phyloP scores from a whole-genome alignment of 1,140 invertebrate species.

The Ceratosolen solmsi region DNA sequence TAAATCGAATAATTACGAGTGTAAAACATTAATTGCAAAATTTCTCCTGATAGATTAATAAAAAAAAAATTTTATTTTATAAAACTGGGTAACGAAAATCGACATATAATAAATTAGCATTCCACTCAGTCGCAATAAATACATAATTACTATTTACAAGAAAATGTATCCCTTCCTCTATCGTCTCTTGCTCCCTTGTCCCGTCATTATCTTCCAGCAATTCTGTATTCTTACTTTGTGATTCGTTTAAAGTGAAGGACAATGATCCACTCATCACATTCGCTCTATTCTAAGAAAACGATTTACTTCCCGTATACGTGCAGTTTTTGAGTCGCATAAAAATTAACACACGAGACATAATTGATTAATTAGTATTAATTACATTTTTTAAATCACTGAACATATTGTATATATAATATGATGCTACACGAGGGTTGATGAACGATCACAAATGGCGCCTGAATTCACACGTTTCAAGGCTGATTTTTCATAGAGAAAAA shows the following conservation, averaged over 20 bases:
- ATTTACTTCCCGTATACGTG: constrained; percentile 19
- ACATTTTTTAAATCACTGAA: constrained; percentile 1
- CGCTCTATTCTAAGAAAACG: constrained; percentile 10
- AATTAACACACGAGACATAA: not conserved
- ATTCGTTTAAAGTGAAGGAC: constrained; percentile 9
- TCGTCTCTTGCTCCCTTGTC: no score
- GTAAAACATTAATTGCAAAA: no score
- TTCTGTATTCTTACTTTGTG: not conserved
- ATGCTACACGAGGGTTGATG: not conserved
- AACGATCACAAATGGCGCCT: not conserved
- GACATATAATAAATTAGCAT: no score
- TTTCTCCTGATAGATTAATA: no score
- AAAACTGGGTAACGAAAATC: no score
- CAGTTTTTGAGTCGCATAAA: not conserved
- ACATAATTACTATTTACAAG: no score
- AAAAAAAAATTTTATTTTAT: no score
- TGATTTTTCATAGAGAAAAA: no score
- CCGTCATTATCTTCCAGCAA: no score
- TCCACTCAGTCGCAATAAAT: no score
- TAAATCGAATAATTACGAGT: no score
- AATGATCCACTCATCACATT: constrained; percentile 23
- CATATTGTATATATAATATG: not conserved
- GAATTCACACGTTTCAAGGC: constrained; percentile 31
- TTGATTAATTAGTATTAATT: constrained; percentile 31
- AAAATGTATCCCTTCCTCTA: no score